Percentiles rank a stretch among this genome's conserved stretches.
These are phyloP conservation scores for Gonatopus flavifemur DNA, from an alignment of 1,140 invertebrate genomes.

Conservation along the genomic window DNA sequence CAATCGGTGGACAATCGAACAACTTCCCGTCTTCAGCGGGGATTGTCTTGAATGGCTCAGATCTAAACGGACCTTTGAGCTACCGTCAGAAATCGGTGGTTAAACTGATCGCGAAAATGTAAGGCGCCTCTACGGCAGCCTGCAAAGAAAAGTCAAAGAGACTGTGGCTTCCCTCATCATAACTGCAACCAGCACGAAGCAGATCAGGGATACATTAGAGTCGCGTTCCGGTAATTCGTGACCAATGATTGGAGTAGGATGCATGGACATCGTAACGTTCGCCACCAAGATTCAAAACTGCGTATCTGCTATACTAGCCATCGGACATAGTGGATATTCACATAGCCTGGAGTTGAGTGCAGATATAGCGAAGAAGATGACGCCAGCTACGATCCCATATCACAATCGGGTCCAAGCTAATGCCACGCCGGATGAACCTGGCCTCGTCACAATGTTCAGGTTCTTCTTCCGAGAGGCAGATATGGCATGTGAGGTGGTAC, in stretches of 20 bases:
- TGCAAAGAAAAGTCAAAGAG: not conserved
- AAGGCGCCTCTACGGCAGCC: not conserved
- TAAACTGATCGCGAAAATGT: not conserved
- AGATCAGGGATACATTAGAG: constrained; percentile 2
- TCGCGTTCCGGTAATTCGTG: not conserved
- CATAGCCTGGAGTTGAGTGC: not conserved
- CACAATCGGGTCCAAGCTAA: too few species aligned
- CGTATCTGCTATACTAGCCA: not conserved
- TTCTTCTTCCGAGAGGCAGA: too few species aligned
- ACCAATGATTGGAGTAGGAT: not conserved
- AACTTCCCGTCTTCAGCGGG: not conserved
- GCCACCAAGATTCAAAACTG: too few species aligned
- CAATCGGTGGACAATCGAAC: not conserved
- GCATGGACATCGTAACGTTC: not conserved
- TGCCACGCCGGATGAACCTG: too few species aligned
- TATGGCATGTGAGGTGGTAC: too few species aligned
- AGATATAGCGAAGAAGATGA: not conserved
- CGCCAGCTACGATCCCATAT: not conserved
- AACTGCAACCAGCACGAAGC: not conserved
- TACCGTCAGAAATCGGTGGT: not conserved
- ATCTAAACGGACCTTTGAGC: constrained; percentile 1
- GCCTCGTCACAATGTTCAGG: too few species aligned
- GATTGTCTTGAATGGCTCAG: not conserved
- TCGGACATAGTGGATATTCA: constrained; percentile 2
- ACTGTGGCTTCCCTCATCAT: not conserved